Conservation (phyloP, 2,797 vertebrate species). For the Hafferia zeledoni region DNA sequence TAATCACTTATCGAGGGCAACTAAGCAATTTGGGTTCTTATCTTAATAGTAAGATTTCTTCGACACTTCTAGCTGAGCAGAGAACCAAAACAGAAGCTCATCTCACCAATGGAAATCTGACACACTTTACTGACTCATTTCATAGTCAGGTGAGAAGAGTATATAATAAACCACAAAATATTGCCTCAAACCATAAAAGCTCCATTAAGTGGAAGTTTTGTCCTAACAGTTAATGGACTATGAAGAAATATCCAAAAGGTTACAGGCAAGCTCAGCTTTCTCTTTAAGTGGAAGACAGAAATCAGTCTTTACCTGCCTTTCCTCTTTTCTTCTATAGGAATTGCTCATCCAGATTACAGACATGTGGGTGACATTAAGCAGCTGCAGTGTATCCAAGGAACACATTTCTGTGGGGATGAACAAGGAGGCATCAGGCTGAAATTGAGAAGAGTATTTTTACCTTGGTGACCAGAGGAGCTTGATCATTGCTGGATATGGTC, state of each 20-base stretch:
- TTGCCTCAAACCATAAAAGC: not conserved
- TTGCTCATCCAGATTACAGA: not conserved
- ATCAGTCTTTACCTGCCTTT: not conserved
- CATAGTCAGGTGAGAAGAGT: not conserved
- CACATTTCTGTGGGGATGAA: not conserved
- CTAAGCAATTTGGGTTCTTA: not conserved
- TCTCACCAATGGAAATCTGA: not conserved
- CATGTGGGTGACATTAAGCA: not conserved
- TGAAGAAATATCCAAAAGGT: not conserved
- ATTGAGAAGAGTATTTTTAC: not conserved
- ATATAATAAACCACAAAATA: not conserved
- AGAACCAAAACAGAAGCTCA: not conserved
- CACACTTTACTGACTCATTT: not conserved
- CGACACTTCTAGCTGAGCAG: not conserved
- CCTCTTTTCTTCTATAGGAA: not conserved
- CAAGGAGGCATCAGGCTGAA: not conserved
- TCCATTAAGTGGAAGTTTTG: not conserved
- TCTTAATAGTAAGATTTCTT: not conserved
- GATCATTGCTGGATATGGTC: not conserved
- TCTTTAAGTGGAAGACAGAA: not conserved
- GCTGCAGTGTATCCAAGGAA: not conserved
- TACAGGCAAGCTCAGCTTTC: not conserved
- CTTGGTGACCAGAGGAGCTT: not conserved
- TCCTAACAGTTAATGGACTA: not conserved
- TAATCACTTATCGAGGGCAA: not conserved